Base-by-base conservation (phyloP, 2,888 invertebrate species). In the Sicus ferrugineus region DNA sequence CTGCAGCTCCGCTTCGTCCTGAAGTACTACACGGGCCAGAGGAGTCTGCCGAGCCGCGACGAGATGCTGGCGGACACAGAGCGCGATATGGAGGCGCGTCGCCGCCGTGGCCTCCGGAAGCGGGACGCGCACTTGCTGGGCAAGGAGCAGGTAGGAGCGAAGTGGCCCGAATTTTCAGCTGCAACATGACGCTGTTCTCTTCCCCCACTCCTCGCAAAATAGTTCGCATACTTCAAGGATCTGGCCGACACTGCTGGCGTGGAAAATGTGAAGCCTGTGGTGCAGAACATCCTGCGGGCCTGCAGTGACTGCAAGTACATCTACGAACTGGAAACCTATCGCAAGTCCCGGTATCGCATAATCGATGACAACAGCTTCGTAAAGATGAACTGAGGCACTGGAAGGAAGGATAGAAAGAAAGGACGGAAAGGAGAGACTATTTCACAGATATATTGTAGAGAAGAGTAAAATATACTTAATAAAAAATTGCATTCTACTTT, bases 111-210 rank as follows among this genome's bases (percentile, higher is more conserved):
- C 5, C 21, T 69, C 6, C 34, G n/a, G n/a, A 61, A 68, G 21
- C 89, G 89, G 70, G 91, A 94, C 80, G 91, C 93, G 28, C 95
- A 95, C 81, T 89, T 91, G 88, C 77, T 80, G 79, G 80, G 77
- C 61, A 77, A 80, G 16, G 72, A 77, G 58, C 80, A 80, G 78
- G 81, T 81, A 28, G 78, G 38, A 6, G 34, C 14, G 19, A n/a
- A n/a, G n/a, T n/a, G n/a, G n/a, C n/a, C 23, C 26, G 23, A 0
- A 0, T 14, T 62, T 54, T 48, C 58, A 50, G 19, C 16, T 14
- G 16, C 30, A 1, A 16, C 56, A 56, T 56, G 16, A 28, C 6
- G 26, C 11, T 26, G 16, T 56, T 4, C 2, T 14, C 26, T 61
- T 61, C n/a, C 2, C 23, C 11, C 3, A 28, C 9, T 30, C 7